Conservation (phyloP, 2,113 vertebrate species). For the Aegithalos caudatus region DNA sequence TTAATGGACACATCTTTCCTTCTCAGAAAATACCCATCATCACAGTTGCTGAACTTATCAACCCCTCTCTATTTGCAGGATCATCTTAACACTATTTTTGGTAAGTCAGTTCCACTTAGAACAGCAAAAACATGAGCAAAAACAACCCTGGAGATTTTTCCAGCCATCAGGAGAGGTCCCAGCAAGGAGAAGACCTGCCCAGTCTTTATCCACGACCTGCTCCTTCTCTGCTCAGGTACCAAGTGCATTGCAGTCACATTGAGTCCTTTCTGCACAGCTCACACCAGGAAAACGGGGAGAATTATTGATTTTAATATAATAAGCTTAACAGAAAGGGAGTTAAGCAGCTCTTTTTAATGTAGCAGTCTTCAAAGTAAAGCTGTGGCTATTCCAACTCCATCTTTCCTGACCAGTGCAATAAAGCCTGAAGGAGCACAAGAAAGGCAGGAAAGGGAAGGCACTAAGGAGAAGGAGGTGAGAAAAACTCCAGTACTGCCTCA, state of each 20-base stretch:
- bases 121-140: neutral
- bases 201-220: neutral
- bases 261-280: neutral
- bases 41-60: neutral
- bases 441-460: neutral
- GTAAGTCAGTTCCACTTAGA: neutral
- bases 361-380: neutral
- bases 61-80: neutral
- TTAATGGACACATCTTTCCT: neutral
- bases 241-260: neutral
- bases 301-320: neutral
- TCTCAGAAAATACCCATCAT: neutral
- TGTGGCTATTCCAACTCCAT: neutral
- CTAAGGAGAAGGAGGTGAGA: neutral
- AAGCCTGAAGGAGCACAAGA: neutral
- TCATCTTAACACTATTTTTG: neutral
- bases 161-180: neutral
- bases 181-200: neutral
- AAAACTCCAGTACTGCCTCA: neutral
- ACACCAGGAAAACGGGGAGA: neutral
- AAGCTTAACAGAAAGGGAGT: neutral
- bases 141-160: neutral
- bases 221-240: neutral
- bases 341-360: neutral
- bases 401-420: neutral